Percentiles rank a stretch among this genome's conserved stretches.
These are phyloP conservation scores for Physella acuta DNA, from an alignment of 1,140 invertebrate species.

Conservation along the genomic window DNA sequence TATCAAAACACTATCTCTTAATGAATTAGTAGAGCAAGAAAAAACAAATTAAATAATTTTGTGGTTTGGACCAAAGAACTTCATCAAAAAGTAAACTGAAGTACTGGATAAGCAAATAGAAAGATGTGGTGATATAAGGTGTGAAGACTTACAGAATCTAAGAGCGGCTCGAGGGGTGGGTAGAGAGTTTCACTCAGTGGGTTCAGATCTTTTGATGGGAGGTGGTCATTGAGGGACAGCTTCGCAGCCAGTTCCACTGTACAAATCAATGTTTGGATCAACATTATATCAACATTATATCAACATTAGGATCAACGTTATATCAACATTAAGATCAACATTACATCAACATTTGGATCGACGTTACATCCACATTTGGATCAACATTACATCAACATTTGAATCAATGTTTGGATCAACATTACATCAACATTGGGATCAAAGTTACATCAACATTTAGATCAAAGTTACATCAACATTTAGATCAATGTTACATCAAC, in stretches of 20 bases:
- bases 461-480: background rate
- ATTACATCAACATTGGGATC: background rate
- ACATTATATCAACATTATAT: background rate
- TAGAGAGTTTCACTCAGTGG: slow-evolving; percentile 7
- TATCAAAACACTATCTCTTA: too few relatives aligned
- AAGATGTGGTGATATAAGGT: too few relatives aligned
- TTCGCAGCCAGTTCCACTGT: slow-evolving; percentile 20
- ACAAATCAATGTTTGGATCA: background rate
- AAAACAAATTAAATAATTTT: too few relatives aligned
- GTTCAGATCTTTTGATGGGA: slow-evolving; percentile 16
- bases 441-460: background rate
- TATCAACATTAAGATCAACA: background rate
- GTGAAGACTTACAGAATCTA: slow-evolving; percentile 8
- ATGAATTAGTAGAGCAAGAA: too few relatives aligned
- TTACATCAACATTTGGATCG: background rate
- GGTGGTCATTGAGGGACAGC: slow-evolving; percentile 13
- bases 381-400: background rate
- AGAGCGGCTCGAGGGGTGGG: slow-evolving; percentile 14
- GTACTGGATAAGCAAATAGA: too few relatives aligned
- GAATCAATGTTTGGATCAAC: too few relatives aligned
- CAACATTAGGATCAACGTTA: background rate
- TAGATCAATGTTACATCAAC: background rate
- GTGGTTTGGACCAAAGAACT: too few relatives aligned
- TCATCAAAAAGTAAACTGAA: too few relatives aligned
- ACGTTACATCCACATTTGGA: background rate